Conservation (phyloP, 2,113 vertebrate genomes). For the Pteropus alecto region DNA sequence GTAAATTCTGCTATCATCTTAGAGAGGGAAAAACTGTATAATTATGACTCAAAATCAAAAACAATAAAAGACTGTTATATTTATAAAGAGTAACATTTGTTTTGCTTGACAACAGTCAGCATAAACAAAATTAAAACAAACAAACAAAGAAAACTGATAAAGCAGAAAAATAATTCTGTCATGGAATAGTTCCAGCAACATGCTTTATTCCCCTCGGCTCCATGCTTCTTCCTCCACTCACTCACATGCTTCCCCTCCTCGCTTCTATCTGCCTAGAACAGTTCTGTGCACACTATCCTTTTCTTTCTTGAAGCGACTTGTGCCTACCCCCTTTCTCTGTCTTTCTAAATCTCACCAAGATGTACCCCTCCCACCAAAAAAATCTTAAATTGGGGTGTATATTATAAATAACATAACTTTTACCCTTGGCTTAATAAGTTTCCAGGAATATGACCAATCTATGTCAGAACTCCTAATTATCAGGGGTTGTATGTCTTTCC, state of each 20-base stretch:
- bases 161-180: neutral
- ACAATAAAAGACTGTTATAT: neutral
- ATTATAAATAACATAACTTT: neutral
- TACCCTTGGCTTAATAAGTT: neutral
- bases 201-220: neutral
- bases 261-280: neutral
- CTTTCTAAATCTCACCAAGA: neutral
- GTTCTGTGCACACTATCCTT: neutral
- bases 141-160: neutral
- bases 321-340: neutral
- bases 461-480: neutral
- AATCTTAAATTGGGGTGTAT: neutral
- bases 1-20: neutral
- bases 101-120: neutral
- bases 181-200: neutral
- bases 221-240: neutral
- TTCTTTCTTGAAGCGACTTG: neutral
- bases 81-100: neutral
- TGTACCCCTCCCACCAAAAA: too few species aligned
- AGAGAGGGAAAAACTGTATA: neutral
- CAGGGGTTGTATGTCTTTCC: neutral
- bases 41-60: neutral
- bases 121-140: neutral
- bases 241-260: neutral
- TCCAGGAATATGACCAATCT: neutral